Conservation (phyloP, 2,888 invertebrate species). For the Melinaea marsaeus region DNA sequence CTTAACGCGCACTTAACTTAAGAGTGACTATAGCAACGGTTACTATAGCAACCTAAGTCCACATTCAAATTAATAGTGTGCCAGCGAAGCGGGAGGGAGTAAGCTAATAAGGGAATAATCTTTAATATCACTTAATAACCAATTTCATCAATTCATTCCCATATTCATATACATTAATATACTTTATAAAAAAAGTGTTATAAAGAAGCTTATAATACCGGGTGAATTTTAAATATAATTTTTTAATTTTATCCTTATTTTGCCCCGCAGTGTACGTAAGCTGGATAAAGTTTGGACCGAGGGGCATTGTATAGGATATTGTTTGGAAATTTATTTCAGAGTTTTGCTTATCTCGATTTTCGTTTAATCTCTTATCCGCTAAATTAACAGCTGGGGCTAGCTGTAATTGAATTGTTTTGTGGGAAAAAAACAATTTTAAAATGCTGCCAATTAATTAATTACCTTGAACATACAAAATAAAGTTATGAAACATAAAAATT, state of each 20-base stretch:
- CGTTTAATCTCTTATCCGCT: slow-evolving; percentile 14
- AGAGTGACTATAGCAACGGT: no score
- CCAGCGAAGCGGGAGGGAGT: no score
- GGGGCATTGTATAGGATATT: slow-evolving; percentile 33
- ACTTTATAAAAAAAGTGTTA: not conserved
- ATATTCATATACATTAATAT: not conserved
- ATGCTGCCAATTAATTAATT: not conserved
- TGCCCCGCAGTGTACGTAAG: slow-evolving; percentile 10
- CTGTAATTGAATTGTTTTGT: slow-evolving; percentile 3
- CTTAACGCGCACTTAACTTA: no score
- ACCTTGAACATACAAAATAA: no score
- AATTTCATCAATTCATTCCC: no score
- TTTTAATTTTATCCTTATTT: slow-evolving; percentile 10
- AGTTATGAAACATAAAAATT: no score
- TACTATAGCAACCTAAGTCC: no score
- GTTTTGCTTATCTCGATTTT: slow-evolving; percentile 27
- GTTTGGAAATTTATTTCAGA: slow-evolving; percentile 39
- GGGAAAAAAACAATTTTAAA: not conserved
- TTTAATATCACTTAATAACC: no score
- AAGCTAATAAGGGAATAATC: no score
- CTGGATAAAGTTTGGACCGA: slow-evolving; percentile 21
- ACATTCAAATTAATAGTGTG: no score
- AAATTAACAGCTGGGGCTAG: slow-evolving; percentile 15
- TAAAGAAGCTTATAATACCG: not conserved
- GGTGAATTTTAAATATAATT: not conserved